phyloP scores from a whole-genome alignment of 2,113 vertebrate genomes.

The Piliocolobus tephrosceles region DNA sequence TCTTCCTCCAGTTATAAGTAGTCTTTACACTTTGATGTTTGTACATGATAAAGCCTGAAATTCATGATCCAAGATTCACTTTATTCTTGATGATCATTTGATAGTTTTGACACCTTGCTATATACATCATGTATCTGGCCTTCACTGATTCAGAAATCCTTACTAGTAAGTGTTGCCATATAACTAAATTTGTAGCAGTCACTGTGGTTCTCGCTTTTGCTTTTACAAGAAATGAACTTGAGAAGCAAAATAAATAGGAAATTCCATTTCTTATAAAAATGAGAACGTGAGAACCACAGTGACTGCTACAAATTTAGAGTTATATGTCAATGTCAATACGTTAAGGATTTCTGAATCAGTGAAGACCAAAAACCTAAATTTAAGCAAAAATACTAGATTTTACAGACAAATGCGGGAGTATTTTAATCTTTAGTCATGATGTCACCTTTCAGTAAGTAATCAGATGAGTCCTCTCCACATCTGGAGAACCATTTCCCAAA shows the following conservation, averaged over 20 bases:
- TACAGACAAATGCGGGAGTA: background rate
- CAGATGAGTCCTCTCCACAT: background rate
- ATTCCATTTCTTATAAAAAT: background rate
- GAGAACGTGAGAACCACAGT: background rate
- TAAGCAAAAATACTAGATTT: slow-evolving; percentile 10
- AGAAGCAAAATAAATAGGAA: too few species aligned
- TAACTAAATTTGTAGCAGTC: background rate
- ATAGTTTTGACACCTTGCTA: background rate
- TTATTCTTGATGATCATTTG: background rate
- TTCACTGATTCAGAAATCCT: background rate
- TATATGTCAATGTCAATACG: background rate
- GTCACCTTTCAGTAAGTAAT: background rate
- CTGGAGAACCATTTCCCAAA: background rate
- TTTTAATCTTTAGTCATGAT: slow-evolving; percentile 17
- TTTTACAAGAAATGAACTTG: background rate
- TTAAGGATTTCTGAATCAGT: background rate
- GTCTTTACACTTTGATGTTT: background rate
- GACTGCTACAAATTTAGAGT: background rate
- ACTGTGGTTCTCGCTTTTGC: background rate
- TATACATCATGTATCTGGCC: background rate
- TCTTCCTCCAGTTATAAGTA: background rate
- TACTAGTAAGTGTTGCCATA: background rate
- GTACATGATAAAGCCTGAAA: background rate
- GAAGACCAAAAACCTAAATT: background rate
- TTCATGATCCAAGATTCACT: background rate